Conservation (phyloP, 1,140 invertebrate genomes). For the Macrobrachium rosenbergii region DNA sequence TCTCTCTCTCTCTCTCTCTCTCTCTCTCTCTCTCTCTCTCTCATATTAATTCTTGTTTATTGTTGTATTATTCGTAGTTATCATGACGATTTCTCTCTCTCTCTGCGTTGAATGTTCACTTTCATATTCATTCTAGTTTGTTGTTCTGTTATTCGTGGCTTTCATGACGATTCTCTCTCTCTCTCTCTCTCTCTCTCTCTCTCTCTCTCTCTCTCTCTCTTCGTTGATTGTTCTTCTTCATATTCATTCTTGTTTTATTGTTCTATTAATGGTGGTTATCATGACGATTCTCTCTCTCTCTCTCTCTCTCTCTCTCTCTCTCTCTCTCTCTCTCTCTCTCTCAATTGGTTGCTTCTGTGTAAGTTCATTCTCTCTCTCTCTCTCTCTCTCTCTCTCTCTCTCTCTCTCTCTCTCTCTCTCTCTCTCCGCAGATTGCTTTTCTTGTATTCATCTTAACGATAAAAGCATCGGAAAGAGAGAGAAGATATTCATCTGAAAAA, state of each 20-base stretch:
- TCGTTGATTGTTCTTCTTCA: not conserved
- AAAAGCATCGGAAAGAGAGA: too few species aligned
- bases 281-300: constrained; percentile 1
- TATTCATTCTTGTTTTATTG: not conserved
- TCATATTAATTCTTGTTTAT: not conserved
- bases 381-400: not conserved
- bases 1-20: too few species aligned
- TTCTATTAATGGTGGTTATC: not conserved
- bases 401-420: not conserved
- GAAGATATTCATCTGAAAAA: too few species aligned
- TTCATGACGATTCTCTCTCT: not conserved
- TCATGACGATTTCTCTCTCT: not conserved
- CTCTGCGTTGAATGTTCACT: not conserved
- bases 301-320: constrained; percentile 29
- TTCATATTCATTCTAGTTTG: not conserved
- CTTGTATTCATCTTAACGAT: too few species aligned
- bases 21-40: not conserved
- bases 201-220: not conserved
- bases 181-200: constrained; percentile 24
- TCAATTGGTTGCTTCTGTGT: not conserved
- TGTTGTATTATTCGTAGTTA: not conserved
- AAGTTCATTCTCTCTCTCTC: not conserved
- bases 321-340: not conserved
- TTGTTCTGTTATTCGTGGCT: not conserved
- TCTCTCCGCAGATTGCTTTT: too few species aligned